Percentiles rank a stretch among this genome's conserved stretches.
Evolutionary conservation across 2,113 vertebrate species (phyloP).

Genomic region (Carlito syrichta): DNA sequence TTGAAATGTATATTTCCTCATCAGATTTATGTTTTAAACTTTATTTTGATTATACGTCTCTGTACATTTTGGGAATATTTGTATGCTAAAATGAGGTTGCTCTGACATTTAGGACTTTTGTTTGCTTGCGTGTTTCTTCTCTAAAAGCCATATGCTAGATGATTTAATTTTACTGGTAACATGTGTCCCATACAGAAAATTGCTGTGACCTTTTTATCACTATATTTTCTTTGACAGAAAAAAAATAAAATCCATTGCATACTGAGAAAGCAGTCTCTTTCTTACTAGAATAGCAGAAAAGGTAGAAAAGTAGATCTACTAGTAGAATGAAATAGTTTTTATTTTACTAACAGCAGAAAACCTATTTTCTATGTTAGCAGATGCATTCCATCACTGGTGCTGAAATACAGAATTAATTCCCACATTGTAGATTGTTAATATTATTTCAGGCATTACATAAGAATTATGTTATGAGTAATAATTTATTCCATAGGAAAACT

Average conservation of each 20-base stretch:
- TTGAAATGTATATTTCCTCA: neutral
- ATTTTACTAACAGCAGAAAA: slow-evolving; percentile 10
- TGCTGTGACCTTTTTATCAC: slow-evolving; percentile 41
- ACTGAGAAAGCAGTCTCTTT: neutral
- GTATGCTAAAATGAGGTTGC: slow-evolving; percentile 9
- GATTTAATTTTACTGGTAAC: slow-evolving; percentile 44
- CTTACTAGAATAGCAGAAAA: neutral
- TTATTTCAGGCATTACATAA: neutral
- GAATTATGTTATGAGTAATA: neutral
- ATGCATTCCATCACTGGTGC: neutral
- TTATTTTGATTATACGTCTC: neutral
- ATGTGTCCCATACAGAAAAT: slow-evolving; percentile 48
- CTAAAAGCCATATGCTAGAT: slow-evolving; percentile 28
- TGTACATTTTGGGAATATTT: neutral
- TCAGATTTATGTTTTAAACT: neutral
- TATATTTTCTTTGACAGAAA: neutral
- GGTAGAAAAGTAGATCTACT: neutral
- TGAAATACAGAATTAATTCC: neutral
- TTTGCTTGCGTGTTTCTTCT: slow-evolving; percentile 27
- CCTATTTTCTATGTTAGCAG: neutral
- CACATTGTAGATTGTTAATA: neutral
- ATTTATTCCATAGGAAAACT: neutral
- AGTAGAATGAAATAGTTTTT: neutral
- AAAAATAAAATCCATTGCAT: neutral
- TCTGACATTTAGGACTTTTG: slow-evolving; percentile 44